These are phyloP conservation scores for Malacoraja senta DNA, from an alignment of 2,797 vertebrate species.

Conservation along the genomic window DNA sequence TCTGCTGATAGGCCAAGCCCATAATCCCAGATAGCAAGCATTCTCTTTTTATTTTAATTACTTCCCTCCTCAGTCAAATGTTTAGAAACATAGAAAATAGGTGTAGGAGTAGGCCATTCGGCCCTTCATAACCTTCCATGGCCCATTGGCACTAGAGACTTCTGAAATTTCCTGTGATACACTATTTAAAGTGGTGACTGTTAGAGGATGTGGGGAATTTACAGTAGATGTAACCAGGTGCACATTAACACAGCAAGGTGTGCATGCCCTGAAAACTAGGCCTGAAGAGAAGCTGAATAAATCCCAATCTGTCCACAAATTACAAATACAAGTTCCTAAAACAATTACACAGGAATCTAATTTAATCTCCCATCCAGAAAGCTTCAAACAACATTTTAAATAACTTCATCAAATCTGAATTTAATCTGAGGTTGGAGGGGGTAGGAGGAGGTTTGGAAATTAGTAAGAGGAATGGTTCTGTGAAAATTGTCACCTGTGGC, in stretches of 20 bases:
- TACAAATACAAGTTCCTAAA: neutral
- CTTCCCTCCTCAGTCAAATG: neutral
- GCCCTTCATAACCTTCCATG: neutral
- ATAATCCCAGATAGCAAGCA: neutral
- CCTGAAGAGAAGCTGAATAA: neutral
- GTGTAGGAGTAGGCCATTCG: too few relatives aligned
- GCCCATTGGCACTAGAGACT: neutral
- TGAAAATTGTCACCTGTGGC: too few relatives aligned
- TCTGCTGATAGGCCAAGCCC: too few relatives aligned
- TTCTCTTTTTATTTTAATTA: neutral
- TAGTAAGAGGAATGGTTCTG: too few relatives aligned
- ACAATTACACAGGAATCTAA: neutral
- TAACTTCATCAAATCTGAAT: too few relatives aligned
- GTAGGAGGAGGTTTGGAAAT: too few relatives aligned
- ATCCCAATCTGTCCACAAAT: neutral
- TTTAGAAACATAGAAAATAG: too few relatives aligned
- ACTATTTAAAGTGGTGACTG: neutral
- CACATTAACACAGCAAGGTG: neutral
- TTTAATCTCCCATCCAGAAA: neutral
- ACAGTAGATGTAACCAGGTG: neutral
- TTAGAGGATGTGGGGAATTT: neutral
- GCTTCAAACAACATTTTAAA: too few relatives aligned
- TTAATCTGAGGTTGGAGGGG: too few relatives aligned
- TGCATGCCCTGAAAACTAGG: neutral
- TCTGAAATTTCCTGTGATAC: neutral